Evolutionary conservation across 2,888 invertebrate species (phyloP).

Genomic region (Morpho helenor): DNA sequence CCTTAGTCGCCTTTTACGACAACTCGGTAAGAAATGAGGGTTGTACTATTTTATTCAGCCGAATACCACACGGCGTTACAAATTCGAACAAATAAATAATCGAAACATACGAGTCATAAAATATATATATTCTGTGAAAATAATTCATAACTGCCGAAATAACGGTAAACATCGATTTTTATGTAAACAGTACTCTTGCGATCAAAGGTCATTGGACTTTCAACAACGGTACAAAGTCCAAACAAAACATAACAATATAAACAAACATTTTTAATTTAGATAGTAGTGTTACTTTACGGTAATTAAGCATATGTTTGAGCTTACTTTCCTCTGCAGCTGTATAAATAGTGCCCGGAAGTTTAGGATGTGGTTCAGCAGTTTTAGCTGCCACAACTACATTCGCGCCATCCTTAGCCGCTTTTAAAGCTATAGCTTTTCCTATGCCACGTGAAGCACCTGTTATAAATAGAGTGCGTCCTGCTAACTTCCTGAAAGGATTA

Average conservation of each 20-base stretch:
- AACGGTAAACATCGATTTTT: not conserved
- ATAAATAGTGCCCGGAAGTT: slow-evolving; percentile 95
- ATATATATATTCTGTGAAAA: no score
- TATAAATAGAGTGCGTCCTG: slow-evolving; percentile 95
- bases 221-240: slow-evolving; percentile 32
- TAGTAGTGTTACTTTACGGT: not conserved
- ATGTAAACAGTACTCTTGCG: not conserved
- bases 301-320: slow-evolving; percentile 29
- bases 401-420: slow-evolving; percentile 94
- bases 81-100: no score
- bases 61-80: no score
- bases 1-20: no score
- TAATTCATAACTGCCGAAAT: not conserved
- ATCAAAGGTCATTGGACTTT: slow-evolving; percentile 26
- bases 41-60: no score
- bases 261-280: not conserved
- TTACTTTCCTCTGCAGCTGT: slow-evolving; percentile 93
- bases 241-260: not conserved
- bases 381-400: slow-evolving; percentile 95
- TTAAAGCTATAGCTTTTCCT: slow-evolving; percentile 96
- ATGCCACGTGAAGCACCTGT: slow-evolving; percentile 98
- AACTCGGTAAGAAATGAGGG: no score
- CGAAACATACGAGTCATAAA: no score
- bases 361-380: slow-evolving; percentile 93
- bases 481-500: slow-evolving; percentile 71